Conservation (phyloP, 2,888 invertebrate species). For the Drosophila stalkeri region DNA sequence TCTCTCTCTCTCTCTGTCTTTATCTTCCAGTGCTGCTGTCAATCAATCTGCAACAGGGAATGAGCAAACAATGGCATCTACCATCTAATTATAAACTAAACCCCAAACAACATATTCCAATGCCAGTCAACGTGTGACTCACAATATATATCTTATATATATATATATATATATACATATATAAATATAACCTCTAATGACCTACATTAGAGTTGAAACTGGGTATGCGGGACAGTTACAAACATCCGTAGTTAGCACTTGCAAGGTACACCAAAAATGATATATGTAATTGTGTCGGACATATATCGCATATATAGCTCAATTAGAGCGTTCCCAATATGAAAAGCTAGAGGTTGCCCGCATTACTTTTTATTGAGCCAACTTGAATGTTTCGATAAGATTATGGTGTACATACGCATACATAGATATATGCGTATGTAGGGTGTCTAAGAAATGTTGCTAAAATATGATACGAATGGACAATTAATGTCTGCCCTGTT, state of each 20-base stretch:
- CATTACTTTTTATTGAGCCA: conserved; percentile 29
- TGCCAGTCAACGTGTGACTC: conserved; percentile 50
- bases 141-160: conserved; percentile 17
- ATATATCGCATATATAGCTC: conserved; percentile 45
- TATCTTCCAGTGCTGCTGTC: conserved; percentile 4
- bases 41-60: conserved; percentile 35
- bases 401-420: conserved; percentile 28
- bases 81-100: conserved; percentile 51
- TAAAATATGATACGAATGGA: conserved; percentile 25
- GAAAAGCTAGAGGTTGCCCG: conserved; percentile 38
- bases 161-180: conserved; percentile 17
- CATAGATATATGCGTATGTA: neutral
- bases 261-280: conserved; percentile 41
- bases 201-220: conserved; percentile 44
- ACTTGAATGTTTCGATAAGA: conserved; percentile 45
- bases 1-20: neutral
- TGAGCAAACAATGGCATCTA: conserved; percentile 42
- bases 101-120: conserved; percentile 37
- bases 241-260: conserved; percentile 57
- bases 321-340: conserved; percentile 63
- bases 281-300: conserved; percentile 35
- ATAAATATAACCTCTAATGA: conserved; percentile 48
- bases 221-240: conserved; percentile 31
- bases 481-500: conserved; percentile 36
- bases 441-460: conserved; percentile 12